Evolutionary conservation across 1,140 invertebrate genomes (phyloP).

Genomic region (Agrilus planipennis): DNA sequence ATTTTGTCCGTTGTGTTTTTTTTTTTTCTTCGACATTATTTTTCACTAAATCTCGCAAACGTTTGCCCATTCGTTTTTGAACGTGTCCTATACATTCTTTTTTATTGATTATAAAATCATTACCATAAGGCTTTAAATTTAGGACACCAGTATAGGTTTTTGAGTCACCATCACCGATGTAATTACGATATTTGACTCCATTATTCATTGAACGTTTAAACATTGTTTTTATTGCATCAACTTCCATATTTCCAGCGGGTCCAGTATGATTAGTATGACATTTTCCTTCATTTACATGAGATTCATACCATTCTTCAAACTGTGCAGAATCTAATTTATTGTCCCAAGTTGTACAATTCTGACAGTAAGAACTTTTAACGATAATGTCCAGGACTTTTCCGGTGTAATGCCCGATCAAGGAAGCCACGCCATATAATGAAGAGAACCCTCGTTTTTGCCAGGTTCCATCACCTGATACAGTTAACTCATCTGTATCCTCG

Average conservation of each 20-base stretch:
- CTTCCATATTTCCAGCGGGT: not conserved
- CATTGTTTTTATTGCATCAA: conserved; percentile 9
- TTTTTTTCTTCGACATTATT: too few relatives aligned
- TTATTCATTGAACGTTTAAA: conserved; percentile 18
- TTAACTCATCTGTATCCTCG: conserved; percentile 13
- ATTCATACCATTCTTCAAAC: not conserved
- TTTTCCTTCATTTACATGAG: conserved; percentile 1
- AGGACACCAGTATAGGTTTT: conserved; percentile 14
- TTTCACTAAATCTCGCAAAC: conserved; percentile 13
- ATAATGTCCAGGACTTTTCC: conserved; percentile 2
- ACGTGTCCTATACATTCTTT: too few relatives aligned
- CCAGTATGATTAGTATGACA: conserved; percentile 1
- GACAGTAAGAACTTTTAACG: not conserved
- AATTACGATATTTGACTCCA: conserved; percentile 16
- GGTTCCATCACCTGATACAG: conserved; percentile 12
- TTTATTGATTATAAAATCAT: too few relatives aligned
- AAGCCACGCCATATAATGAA: conserved; percentile 5
- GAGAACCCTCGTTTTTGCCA: conserved; percentile 2
- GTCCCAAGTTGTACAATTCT: too few relatives aligned
- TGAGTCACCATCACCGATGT: conserved; percentile 20
- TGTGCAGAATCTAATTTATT: too few relatives aligned
- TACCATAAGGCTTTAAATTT: conserved; percentile 8
- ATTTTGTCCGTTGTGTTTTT: too few relatives aligned
- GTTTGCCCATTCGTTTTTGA: conserved; percentile 20
- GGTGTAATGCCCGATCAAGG: conserved; percentile 4